Evolutionary conservation across 1,140 invertebrate species (phyloP), one percentile per base, ranked within the genome.

Genomic region (Neelides sp.): DNA sequence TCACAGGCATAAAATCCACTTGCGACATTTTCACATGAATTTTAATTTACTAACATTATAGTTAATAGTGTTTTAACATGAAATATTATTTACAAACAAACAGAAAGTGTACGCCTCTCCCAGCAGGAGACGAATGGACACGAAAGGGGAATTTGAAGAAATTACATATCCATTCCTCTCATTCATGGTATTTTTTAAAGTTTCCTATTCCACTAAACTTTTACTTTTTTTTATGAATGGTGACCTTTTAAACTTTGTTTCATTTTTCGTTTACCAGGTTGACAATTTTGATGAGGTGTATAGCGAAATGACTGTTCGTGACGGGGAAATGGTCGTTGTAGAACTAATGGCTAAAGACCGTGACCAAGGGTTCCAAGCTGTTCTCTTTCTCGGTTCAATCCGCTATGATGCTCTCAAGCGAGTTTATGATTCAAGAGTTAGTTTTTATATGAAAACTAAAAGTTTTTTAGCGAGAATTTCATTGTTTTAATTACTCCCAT

Each of bases 221-320:
- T n/a, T n/a, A n/a, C n/a, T n/a, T n/a, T n/a, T n/a, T n/a, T n/a
- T n/a, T n/a, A n/a, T n/a, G n/a, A n/a, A n/a, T n/a, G n/a, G n/a
- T n/a, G n/a, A n/a, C n/a, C n/a, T n/a, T n/a, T n/a, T n/a, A n/a
- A n/a, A n/a, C n/a, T n/a, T n/a, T n/a, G n/a, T n/a, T n/a, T n/a
- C n/a, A n/a, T n/a, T n/a, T n/a, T n/a, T n/a, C n/a, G n/a, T n/a
- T n/a, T n/a, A n/a, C n/a, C n/a, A n/a, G n/a, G n/a, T 98, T 40
- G 95, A 98, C 70, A 95, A 97, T 73, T 98, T 97, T 71, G 94
- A 98, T 70, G 91, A 98, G 77, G 79, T 84, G 48, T 98, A 98
- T 75, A 84, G 82, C 71, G 93, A 93, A 78, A 87, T 88, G 66
- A 71, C 95, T 66, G 90, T 98, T 24, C 76, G 90, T 41, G 93